Evolutionary conservation across 2,797 vertebrate genomes (phyloP).

Genomic region (Lithobates pipiens): DNA sequence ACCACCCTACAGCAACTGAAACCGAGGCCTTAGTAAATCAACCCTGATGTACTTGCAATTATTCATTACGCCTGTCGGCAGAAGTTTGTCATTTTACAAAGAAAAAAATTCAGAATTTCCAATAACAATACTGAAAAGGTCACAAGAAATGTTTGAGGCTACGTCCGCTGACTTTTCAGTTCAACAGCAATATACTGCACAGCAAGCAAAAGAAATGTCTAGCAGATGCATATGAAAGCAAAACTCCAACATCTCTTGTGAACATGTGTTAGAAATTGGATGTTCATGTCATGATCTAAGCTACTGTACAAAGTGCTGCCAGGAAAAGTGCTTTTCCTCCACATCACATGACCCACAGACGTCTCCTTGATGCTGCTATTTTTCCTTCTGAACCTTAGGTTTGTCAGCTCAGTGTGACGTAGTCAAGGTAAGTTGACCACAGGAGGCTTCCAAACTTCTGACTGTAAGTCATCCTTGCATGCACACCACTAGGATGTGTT

Average conservation of each 20-base stretch:
- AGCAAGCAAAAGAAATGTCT: background rate
- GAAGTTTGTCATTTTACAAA: background rate
- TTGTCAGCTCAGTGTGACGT: background rate
- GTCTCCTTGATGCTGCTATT: background rate
- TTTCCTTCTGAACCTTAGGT: background rate
- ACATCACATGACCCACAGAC: background rate
- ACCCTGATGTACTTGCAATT: background rate
- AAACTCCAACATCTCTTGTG: no score
- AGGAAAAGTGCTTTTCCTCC: background rate
- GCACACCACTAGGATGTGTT: no score
- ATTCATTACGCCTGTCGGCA: background rate
- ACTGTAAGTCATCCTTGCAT: background rate
- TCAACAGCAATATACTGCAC: background rate
- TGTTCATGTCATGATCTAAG: no score
- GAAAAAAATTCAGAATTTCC: background rate
- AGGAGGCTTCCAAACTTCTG: background rate
- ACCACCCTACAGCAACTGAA: no score
- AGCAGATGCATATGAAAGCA: no score
- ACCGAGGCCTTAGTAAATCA: no score
- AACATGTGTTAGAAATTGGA: no score
- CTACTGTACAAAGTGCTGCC: no score
- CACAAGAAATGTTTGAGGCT: background rate
- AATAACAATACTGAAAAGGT: slow-evolving; percentile 7
- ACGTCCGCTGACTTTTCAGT: slow-evolving; percentile 8
- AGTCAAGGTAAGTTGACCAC: background rate